Base-by-base conservation (phyloP, 2,888 invertebrate species). In the Colostygia pectinataria region DNA sequence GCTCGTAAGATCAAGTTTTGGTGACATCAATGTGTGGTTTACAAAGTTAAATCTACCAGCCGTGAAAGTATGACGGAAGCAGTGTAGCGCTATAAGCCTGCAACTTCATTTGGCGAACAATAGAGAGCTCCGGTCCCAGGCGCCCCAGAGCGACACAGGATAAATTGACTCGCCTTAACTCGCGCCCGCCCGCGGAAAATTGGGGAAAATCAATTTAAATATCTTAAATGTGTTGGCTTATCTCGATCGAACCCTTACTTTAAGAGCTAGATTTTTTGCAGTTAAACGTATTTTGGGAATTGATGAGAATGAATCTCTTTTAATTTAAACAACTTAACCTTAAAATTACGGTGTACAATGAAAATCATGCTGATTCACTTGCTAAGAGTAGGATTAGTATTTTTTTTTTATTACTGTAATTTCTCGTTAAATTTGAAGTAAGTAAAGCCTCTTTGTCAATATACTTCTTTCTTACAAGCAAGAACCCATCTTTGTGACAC, bases 191-290 rank as follows among this genome's bases (percentile, higher is more conserved):
- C 82, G 81, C 81, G 86, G 86, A 85, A 89, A 90, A 90, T 87
- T 86, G 87, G 83, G 80, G 81, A 79, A 88, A 90, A 89, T 90
- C 89, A 87, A 90, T 90, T 90, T 90, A 88, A 88, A 89, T 87
- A 86, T 87, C 87, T 86, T 79, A 74, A 88, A 88, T 87, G 87
- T 86, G 84, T 84, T 71, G 74, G 76, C 81, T 86, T 86, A 88
- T 89, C 88, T 80, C 57, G 83, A 86, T 86, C 74, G 71, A 59
- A 51, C 57, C 55, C 53, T 59, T 55, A 32, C 45, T 40, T 36
- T 32, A 14, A 31, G n/a, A 45, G 40, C 23, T 25, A 20, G 27
- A 14, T 37, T 45, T 51, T 20, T 44, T 31, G 31, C 13, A 14
- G 5, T 4, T 20, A 6, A 20, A 20, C 18, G 18, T 3, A 3